These are phyloP conservation scores for Siphonodentalium dalli DNA, from an alignment of 2,888 invertebrate genomes.

Conservation along the genomic window DNA sequence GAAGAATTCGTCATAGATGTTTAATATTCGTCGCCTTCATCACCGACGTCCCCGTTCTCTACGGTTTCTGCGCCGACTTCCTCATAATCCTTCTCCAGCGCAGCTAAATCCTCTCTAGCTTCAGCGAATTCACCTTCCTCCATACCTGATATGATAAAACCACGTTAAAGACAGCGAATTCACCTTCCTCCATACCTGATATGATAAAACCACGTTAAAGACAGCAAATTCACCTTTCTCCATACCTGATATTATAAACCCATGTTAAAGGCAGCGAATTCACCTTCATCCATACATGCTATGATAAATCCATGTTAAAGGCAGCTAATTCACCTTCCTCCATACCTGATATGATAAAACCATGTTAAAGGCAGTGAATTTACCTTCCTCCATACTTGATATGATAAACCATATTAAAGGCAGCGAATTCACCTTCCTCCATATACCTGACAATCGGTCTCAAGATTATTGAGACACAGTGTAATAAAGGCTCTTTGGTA, in stretches of 20 bases:
- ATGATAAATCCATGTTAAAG: background rate
- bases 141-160: constrained; percentile 58
- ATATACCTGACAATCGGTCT: too few relatives aligned
- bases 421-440: too few relatives aligned
- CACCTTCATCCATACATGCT: constrained; percentile 71
- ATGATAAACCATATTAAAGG: too few relatives aligned
- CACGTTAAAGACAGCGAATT: constrained; percentile 87
- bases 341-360: too few relatives aligned
- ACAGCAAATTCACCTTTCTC: constrained; percentile 82
- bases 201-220: background rate
- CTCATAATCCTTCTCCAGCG: constrained; percentile 66
- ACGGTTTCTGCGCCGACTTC: constrained; percentile 63
- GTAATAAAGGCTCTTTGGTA: too few relatives aligned
- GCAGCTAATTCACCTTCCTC: too few relatives aligned
- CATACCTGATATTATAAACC: constrained; percentile 58
- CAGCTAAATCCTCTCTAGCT: constrained; percentile 81
- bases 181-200: constrained; percentile 71
- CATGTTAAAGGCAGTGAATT: too few relatives aligned
- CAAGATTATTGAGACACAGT: too few relatives aligned
- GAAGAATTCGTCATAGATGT: background rate
- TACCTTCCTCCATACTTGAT: too few relatives aligned
- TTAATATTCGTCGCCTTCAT: constrained; percentile 35
- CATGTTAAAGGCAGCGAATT: constrained; percentile 87
- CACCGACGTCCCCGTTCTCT: constrained; percentile 18
- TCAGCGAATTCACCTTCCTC: constrained; percentile 83